Conservation (phyloP, 2,113 vertebrate species). For the Prochilodus magdalenae region DNA sequence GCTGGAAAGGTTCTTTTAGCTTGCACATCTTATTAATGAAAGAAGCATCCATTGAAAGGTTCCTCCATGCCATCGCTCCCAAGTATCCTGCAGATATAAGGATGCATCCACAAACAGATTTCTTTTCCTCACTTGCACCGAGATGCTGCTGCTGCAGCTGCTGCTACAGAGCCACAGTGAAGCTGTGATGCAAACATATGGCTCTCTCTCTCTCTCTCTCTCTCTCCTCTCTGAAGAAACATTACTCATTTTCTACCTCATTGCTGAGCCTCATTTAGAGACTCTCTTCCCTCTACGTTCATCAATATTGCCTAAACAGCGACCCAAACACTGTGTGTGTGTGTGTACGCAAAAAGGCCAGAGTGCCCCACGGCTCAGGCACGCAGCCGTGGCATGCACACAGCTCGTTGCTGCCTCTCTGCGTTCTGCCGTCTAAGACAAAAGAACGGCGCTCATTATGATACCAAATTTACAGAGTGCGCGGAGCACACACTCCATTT, state of each 20-base stretch:
- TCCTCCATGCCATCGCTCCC: no score
- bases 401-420: conserved; percentile 35
- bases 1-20: no score
- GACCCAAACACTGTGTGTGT: conserved; percentile 37
- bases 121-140: background rate
- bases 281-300: conserved; percentile 64
- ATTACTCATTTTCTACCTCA: conserved; percentile 74
- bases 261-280: conserved; percentile 74
- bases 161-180: background rate
- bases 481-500: conserved; percentile 51
- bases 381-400: conserved; percentile 8
- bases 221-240: conserved; percentile 57
- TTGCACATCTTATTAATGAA: background rate
- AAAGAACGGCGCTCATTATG: conserved; percentile 37
- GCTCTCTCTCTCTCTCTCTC: conserved; percentile 10
- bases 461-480: conserved; percentile 36
- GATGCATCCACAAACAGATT: background rate
- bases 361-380: conserved; percentile 32
- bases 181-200: conserved; percentile 22
- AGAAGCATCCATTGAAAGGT: no score
- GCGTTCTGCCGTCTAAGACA: conserved; percentile 40
- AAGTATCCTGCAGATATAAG: background rate
- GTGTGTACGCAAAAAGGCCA: conserved; percentile 29
- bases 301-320: conserved; percentile 72
- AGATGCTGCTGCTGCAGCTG: background rate